Conservation (phyloP, 2,888 invertebrate genomes). For the Venusia cambrica region DNA sequence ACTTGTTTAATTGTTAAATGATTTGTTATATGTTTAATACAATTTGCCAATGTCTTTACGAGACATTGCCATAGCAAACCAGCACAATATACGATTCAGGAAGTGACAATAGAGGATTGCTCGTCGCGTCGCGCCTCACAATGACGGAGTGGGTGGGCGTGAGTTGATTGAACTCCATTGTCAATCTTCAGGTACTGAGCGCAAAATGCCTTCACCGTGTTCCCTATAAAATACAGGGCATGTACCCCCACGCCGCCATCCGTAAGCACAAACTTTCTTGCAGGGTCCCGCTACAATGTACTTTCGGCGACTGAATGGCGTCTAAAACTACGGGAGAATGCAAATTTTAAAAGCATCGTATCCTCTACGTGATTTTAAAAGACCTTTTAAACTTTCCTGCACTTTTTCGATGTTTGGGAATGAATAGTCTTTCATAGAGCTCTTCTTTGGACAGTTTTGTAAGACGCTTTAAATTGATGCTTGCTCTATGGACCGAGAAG, state of each 20-base stretch:
- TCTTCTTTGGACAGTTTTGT: slow-evolving; percentile 26
- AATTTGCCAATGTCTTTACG: slow-evolving; percentile 12
- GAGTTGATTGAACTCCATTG: slow-evolving; percentile 74
- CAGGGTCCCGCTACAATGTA: slow-evolving; percentile 42
- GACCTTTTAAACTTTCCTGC: slow-evolving; percentile 40
- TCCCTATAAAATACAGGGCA: slow-evolving; percentile 35
- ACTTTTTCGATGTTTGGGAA: slow-evolving; percentile 35
- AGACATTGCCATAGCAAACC: slow-evolving; percentile 16
- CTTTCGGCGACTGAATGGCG: slow-evolving; percentile 47
- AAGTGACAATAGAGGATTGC: slow-evolving; percentile 61
- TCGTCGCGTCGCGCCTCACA: slow-evolving; percentile 55
- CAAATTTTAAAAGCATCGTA: slow-evolving; percentile 48
- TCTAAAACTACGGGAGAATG: slow-evolving; percentile 44
- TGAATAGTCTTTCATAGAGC: slow-evolving; percentile 37
- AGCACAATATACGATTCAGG: slow-evolving; percentile 39
- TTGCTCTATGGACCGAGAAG: slow-evolving; percentile 19
- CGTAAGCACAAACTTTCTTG: slow-evolving; percentile 44
- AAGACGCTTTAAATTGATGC: slow-evolving; percentile 23
- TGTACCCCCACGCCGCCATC: slow-evolving; percentile 33
- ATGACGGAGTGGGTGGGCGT: slow-evolving; percentile 67
- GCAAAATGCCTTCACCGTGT: slow-evolving; percentile 47
- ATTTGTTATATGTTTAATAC: no score
- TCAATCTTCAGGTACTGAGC: slow-evolving; percentile 62
- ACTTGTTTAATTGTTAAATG: no score
- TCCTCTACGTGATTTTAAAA: slow-evolving; percentile 43